phyloP scores from a whole-genome alignment of 2,113 vertebrate genomes.

The Corvus cornix region DNA sequence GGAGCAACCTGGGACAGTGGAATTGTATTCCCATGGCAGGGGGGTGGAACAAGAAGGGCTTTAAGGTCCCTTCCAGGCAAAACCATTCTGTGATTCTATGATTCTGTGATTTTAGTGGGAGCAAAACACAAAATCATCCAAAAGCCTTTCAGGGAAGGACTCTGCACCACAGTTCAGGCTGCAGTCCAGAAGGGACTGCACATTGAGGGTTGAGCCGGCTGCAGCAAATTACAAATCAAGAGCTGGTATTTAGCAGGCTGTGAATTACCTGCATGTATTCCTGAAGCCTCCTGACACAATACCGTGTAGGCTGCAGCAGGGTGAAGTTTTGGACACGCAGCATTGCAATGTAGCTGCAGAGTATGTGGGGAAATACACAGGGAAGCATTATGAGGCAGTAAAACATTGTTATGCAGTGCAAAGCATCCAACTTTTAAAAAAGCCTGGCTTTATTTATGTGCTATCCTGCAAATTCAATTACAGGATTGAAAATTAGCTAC shows the following conservation, averaged over 20 bases:
- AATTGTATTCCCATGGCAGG: not conserved
- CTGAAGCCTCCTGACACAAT: not conserved
- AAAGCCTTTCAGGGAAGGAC: not conserved
- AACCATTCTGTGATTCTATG: not conserved
- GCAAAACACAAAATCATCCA: not conserved
- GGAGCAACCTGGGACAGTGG: accelerated
- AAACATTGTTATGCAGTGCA: not conserved
- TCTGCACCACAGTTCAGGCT: not conserved
- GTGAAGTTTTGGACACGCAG: not conserved
- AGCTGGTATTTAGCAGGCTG: not conserved
- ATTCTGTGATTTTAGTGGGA: not conserved
- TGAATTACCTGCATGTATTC: not conserved
- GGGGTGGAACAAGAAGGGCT: accelerated
- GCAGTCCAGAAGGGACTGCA: not conserved
- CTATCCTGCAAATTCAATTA: constrained; percentile 50
- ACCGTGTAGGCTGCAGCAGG: not conserved
- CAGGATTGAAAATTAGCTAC: constrained; percentile 57
- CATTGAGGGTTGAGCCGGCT: not conserved
- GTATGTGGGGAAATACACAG: not conserved
- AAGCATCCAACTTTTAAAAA: not conserved
- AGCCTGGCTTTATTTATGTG: constrained; percentile 38
- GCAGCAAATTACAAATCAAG: not conserved
- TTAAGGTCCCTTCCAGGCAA: not conserved
- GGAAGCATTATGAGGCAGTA: not conserved
- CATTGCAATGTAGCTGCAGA: not conserved